Evolutionary conservation across 2,888 invertebrate genomes (phyloP).

Genomic region (Phoenoteleia sp.): DNA sequence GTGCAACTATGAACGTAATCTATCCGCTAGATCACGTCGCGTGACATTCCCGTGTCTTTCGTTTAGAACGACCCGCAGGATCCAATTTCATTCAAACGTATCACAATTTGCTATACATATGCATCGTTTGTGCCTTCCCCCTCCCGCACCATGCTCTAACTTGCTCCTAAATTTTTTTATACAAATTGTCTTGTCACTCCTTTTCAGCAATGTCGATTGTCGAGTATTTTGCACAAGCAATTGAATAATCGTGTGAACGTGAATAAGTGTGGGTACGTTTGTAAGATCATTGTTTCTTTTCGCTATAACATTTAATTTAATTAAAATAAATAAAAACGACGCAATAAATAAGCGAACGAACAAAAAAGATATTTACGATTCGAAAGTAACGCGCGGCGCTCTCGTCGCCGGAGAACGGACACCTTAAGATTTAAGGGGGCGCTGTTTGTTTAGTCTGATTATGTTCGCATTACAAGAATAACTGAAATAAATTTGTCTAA

Average conservation of each 20-base stretch:
- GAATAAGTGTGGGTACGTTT: neutral
- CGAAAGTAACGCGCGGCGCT: conserved; percentile 27
- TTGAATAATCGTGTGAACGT: conserved; percentile 30
- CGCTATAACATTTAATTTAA: conserved; percentile 38
- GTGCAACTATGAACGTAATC: conserved; percentile 33
- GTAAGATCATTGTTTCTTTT: conserved; percentile 30
- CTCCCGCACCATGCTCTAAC: conserved; percentile 22
- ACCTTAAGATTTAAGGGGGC: neutral
- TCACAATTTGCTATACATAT: conserved; percentile 80
- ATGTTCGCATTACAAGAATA: too few relatives aligned
- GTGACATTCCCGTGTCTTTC: conserved; percentile 45
- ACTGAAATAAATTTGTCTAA: too few relatives aligned
- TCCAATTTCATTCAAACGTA: conserved; percentile 79
- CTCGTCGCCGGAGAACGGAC: conserved; percentile 4
- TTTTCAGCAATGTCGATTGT: conserved; percentile 66
- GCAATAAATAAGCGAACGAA: conserved; percentile 58
- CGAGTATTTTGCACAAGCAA: conserved; percentile 62
- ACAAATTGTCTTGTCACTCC: conserved; percentile 59
- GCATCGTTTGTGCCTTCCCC: conserved; percentile 30
- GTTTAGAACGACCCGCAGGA: conserved; percentile 71
- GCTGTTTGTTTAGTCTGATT: too few relatives aligned
- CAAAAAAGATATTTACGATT: conserved; percentile 19
- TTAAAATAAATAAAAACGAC: conserved; percentile 56
- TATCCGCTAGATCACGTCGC: conserved; percentile 58
- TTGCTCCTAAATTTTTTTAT: conserved; percentile 61